Evolutionary conservation across 1,140 invertebrate genomes (phyloP), one percentile per base, ranked within the genome.

Genomic region (Lepidurus apus): DNA sequence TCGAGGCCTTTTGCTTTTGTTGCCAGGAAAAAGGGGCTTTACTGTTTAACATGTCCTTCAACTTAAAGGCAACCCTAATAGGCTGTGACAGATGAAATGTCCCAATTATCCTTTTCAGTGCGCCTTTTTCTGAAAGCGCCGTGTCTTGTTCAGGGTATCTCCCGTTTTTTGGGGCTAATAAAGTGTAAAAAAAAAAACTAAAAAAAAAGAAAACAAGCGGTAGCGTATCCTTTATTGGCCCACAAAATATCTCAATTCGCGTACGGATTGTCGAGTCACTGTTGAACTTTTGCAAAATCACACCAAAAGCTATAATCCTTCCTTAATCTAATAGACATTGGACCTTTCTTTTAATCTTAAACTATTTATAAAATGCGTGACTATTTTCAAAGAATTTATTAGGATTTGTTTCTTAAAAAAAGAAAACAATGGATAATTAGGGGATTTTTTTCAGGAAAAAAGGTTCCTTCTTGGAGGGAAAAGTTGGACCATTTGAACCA

Each of bases 61-160:
- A 65, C 53, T 65, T 65, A 65, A 65, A 65, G 53, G 13, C 6
- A 65, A n/a, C 53, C 53, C 53, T 65, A 65, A 65, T 65, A 65
- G 53, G 53, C 53, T 65, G 53, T 65, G 53, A 65, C 53, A 65
- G 53, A 65, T 65, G 53, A 65, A 65, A 65, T 65, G 53, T 65
- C 53, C 53, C 53, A 65, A 65, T 65, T 65, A 65, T 65, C 53
- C 53, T 65, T 65, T 65, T 65, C 53, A 21, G 53, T 65, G 53
- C 21, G 17, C n/a, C 45, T 47, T 65, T 21, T 65, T 65, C 21
- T 65, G 17, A 5, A 7, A 13, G 21, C n/a, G 13, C 21, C 17
- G 53, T 65, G 21, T 65, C 53, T 65, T 65, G 53, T 47, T 47
- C 10, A 65, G 53, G 53, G 53, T 65, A 65, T n/a, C 53, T 65